Percentiles rank a stretch among this genome's conserved stretches.
These are phyloP conservation scores for Neosilurus mollespiculum DNA, from an alignment of 2,797 vertebrate species.

Conservation along the genomic window DNA sequence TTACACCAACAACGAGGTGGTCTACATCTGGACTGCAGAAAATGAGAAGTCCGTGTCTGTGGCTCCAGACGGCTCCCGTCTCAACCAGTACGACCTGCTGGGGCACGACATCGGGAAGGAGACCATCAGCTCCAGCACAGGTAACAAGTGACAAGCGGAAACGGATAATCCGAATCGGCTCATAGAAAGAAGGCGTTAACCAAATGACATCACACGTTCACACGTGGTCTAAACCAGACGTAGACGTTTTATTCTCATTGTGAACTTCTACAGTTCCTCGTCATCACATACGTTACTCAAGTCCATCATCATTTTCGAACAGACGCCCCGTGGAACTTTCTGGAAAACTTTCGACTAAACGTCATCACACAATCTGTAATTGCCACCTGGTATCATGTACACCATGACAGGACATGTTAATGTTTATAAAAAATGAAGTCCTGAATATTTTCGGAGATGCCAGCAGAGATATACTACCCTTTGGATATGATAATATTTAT, in stretches of 20 bases:
- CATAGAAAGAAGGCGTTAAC: too few species aligned
- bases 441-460: too few species aligned
- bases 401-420: too few species aligned
- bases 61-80: slow-evolving; percentile 90
- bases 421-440: too few species aligned
- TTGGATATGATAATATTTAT: too few species aligned
- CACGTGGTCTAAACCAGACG: neutral
- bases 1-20: slow-evolving; percentile 95
- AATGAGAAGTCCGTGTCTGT: slow-evolving; percentile 91
- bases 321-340: neutral
- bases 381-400: too few species aligned
- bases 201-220: too few species aligned
- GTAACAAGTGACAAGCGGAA: slow-evolving; percentile 63
- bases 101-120: slow-evolving; percentile 94
- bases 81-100: slow-evolving; percentile 96
- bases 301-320: neutral
- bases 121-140: slow-evolving; percentile 97
- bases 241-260: neutral
- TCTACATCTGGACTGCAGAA: slow-evolving; percentile 94
- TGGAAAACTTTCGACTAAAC: neutral
- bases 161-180: neutral
- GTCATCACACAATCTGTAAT: too few species aligned
- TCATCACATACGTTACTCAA: neutral
- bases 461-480: too few species aligned
- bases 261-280: neutral